phyloP scores from a whole-genome alignment of 2,888 invertebrate species.

The Erebia palarica region DNA sequence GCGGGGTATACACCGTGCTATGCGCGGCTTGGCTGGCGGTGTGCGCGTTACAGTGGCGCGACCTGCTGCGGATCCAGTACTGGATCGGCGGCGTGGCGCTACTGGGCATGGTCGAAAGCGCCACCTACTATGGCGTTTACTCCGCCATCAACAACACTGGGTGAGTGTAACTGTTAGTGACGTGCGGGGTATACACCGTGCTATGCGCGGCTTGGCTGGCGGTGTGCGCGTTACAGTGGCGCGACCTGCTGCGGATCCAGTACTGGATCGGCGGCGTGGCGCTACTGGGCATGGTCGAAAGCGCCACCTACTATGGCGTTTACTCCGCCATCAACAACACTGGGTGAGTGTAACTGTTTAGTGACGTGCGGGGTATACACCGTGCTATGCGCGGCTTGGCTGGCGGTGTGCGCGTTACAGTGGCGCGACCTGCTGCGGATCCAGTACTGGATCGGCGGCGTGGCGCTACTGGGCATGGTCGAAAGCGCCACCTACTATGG shows the following conservation, averaged over 20 bases:
- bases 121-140: slow-evolving; percentile 95
- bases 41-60: slow-evolving; percentile 94
- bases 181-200: too few relatives aligned
- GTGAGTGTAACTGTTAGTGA: slow-evolving; percentile 45
- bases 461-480: slow-evolving; percentile 92
- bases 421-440: slow-evolving; percentile 95
- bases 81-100: slow-evolving; percentile 97
- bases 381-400: slow-evolving; percentile 91
- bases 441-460: slow-evolving; percentile 98
- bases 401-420: slow-evolving; percentile 90
- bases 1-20: slow-evolving; percentile 91
- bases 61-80: slow-evolving; percentile 95
- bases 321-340: too few relatives aligned
- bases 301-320: too few relatives aligned
- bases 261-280: too few relatives aligned
- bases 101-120: slow-evolving; percentile 92
- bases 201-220: too few relatives aligned
- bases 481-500: slow-evolving; percentile 95
- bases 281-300: too few relatives aligned
- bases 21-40: slow-evolving; percentile 92
- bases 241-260: too few relatives aligned
- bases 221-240: too few relatives aligned
- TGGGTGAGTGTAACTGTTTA: too few relatives aligned
- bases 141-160: slow-evolving; percentile 68
- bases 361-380: slow-evolving; percentile 95